A percentile compares a stretch with the other conserved stretches of the same genome.
phyloP scores from a whole-genome alignment of 53 echinoderm and acorn worm genomes.

The Pentamera pediparva region DNA sequence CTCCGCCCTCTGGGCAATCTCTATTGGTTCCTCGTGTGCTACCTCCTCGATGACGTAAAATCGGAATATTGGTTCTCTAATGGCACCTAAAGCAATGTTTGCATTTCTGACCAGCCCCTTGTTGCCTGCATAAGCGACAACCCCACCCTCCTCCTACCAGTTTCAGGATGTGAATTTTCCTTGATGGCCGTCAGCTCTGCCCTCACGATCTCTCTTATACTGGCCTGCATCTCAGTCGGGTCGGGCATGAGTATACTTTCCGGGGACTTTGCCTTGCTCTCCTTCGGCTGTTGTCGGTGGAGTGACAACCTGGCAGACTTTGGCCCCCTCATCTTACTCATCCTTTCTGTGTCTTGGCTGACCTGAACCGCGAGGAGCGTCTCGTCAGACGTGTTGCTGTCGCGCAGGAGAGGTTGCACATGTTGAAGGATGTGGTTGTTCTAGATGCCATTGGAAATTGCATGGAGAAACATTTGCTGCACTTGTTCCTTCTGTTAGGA shows the following conservation, averaged over 20 bases:
- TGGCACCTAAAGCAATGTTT: constrained; percentile 30
- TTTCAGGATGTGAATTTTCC: not conserved
- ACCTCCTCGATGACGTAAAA: constrained; percentile 30
- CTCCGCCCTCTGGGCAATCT: not conserved
- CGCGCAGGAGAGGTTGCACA: constrained; percentile 27
- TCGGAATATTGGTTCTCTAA: constrained; percentile 26
- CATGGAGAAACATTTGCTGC: constrained; percentile 46
- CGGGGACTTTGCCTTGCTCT: no score
- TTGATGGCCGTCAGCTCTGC: constrained; percentile 5
- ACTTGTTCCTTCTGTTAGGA: constrained; percentile 4
- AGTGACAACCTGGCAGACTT: not conserved
- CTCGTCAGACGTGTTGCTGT: constrained; percentile 33
- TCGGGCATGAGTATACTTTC: no score
- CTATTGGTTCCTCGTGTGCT: not conserved
- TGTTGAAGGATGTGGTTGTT: constrained; percentile 37
- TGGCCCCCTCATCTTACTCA: not conserved
- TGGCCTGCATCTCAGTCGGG: constrained; percentile 14
- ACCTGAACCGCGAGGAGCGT: constrained; percentile 15
- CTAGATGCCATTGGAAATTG: constrained; percentile 42
- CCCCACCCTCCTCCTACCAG: not conserved
- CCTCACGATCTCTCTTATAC: not conserved
- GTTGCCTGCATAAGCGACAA: constrained; percentile 5
- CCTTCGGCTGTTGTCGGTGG: no score
- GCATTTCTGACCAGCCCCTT: not conserved
- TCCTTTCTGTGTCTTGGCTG: constrained; percentile 28